Evolutionary conservation across 2,888 invertebrate genomes (phyloP).

Genomic region (Harpagoxenus sublaevis): DNA sequence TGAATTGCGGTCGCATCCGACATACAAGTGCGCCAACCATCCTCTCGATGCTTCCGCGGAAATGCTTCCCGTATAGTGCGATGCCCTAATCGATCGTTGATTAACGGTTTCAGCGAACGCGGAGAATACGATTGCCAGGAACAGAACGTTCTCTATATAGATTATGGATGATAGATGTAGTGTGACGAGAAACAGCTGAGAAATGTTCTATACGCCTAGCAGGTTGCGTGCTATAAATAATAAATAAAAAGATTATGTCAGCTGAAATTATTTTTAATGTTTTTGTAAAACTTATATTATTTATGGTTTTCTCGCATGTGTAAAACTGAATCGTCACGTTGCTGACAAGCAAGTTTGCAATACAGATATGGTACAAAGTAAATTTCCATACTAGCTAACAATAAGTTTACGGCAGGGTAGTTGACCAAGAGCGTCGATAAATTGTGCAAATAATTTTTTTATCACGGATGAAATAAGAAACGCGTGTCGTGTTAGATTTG

Average conservation of each 20-base stretch:
- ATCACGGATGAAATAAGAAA: background rate
- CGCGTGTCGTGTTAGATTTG: background rate
- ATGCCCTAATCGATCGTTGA: conserved; percentile 1
- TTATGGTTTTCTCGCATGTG: conserved; percentile 18
- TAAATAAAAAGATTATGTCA: background rate
- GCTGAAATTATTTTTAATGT: background rate
- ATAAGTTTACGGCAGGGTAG: background rate
- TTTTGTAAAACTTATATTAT: background rate
- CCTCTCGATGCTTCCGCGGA: conserved; percentile 1
- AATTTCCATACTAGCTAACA: conserved; percentile 33
- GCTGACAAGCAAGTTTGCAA: conserved; percentile 12
- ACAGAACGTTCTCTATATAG: too few species aligned
- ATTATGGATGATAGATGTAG: too few species aligned
- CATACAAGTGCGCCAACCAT: background rate
- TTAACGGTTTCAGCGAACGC: background rate
- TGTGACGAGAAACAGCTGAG: background rate
- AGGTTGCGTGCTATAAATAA: background rate
- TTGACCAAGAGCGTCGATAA: background rate
- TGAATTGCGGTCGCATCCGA: background rate
- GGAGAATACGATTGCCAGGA: background rate
- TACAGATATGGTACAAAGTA: conserved; percentile 25
- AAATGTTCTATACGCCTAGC: background rate
- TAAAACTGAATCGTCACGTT: conserved; percentile 6
- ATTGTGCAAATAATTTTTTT: background rate
- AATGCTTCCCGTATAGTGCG: background rate